Conservation (phyloP, 2,888 invertebrate species). For the Falcaria lacertinaria region DNA sequence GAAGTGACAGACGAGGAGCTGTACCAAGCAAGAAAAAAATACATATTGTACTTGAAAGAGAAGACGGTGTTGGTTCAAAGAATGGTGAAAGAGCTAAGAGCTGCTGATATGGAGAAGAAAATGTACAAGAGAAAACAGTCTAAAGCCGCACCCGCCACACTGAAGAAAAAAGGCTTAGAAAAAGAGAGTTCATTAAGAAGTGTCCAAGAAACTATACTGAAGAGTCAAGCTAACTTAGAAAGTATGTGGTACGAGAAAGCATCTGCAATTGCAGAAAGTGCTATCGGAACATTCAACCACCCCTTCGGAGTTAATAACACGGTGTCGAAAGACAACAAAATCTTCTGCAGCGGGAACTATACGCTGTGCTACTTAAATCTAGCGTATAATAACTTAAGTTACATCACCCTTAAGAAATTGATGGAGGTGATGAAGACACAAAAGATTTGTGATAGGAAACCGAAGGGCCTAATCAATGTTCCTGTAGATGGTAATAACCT, state of each 20-base stretch:
- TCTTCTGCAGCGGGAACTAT: conserved; percentile 47
- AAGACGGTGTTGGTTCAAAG: conserved; percentile 26
- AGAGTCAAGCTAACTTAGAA: conserved; percentile 21
- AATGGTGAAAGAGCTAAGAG: conserved; percentile 20
- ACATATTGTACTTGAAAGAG: conserved; percentile 29
- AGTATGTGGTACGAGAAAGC: conserved; percentile 31
- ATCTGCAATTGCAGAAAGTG: conserved; percentile 19
- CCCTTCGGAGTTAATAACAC: conserved; percentile 33
- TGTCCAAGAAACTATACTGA: conserved; percentile 13
- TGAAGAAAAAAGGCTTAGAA: conserved; percentile 24
- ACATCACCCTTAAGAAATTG: conserved; percentile 34
- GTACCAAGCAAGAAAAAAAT: conserved; percentile 19
- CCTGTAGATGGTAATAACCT: conserved; percentile 49
- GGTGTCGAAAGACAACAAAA: conserved; percentile 15
- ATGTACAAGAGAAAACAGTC: conserved; percentile 18
- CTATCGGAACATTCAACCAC: conserved; percentile 34
- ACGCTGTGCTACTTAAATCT: conserved; percentile 44
- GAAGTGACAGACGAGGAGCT: conserved; percentile 36
- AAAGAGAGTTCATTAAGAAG: conserved; percentile 23
- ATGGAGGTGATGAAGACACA: conserved; percentile 36
- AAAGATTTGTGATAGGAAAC: conserved; percentile 26
- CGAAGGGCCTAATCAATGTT: conserved; percentile 45
- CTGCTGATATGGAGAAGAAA: conserved; percentile 24
- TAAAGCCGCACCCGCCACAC: conserved; percentile 5
- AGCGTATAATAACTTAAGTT: conserved; percentile 47